A percentile compares a stretch with the other conserved stretches of the same genome.
Conservation (phyloP, 2,797 vertebrate species). For the Rhynchotus rufescens region DNA sequence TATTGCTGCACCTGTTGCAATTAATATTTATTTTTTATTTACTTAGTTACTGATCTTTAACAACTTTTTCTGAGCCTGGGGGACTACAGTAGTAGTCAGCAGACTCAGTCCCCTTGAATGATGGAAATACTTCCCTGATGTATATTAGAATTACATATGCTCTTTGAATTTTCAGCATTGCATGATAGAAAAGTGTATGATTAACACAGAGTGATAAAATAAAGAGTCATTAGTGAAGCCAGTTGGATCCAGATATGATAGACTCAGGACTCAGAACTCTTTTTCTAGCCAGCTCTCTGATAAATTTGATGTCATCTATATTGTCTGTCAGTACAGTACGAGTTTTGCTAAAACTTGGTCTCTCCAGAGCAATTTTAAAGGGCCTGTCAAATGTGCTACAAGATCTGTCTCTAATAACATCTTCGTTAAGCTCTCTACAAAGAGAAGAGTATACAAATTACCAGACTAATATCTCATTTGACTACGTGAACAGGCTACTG, state of each 20-base stretch:
- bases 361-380: not conserved
- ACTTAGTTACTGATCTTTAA: not conserved
- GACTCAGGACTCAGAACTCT: not conserved
- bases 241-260: not conserved
- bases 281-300: no score
- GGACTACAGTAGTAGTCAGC: not conserved
- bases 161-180: constrained; percentile 2
- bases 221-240: not conserved
- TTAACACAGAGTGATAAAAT: not conserved
- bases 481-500: constrained; percentile 14
- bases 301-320: not conserved
- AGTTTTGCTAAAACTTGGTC: not conserved
- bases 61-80: not conserved
- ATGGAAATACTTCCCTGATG: not conserved
- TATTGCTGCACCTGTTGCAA: not conserved
- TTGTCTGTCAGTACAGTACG: not conserved
- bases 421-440: constrained; percentile 49
- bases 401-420: constrained; percentile 46
- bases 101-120: not conserved
- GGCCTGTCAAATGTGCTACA: not conserved
- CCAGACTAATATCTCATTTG: constrained; percentile 28
- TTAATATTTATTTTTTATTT: not conserved
- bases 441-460: constrained; percentile 42
- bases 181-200: not conserved
- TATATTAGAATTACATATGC: not conserved